These are phyloP conservation scores for Desmodus rotundus DNA, from an alignment of 2,113 vertebrate species.

Conservation along the genomic window DNA sequence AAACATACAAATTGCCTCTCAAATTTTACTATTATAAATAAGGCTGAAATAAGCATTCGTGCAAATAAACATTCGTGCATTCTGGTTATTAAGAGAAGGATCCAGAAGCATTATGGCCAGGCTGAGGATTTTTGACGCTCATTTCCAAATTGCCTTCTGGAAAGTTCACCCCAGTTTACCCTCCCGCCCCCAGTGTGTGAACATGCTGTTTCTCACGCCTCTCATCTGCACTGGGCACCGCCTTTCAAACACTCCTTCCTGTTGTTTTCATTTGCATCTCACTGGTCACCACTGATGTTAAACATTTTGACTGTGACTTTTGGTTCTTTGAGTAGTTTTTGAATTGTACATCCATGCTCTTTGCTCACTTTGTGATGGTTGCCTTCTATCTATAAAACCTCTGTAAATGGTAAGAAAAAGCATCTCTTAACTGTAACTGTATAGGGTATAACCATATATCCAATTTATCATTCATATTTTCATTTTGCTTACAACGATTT, in stretches of 20 bases:
- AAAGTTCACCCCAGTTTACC: background rate
- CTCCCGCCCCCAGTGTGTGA: background rate
- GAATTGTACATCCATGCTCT: background rate
- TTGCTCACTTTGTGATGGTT: background rate
- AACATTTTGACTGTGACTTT: background rate
- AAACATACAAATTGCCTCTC: background rate
- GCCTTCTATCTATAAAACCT: constrained; percentile 26
- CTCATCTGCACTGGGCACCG: background rate
- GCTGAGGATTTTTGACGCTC: background rate
- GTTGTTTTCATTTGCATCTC: background rate
- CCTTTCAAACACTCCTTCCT: background rate
- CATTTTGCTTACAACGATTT: background rate
- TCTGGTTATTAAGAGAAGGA: constrained; percentile 4
- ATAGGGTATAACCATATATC: background rate
- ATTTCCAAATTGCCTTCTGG: background rate
- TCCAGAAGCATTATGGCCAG: background rate
- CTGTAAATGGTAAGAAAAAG: constrained; percentile 10
- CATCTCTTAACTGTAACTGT: background rate
- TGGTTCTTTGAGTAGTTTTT: background rate
- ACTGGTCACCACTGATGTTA: background rate
- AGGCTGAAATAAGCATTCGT: background rate
- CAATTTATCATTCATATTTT: background rate
- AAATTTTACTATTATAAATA: background rate
- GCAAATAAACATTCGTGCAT: background rate
- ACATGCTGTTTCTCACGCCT: background rate